phyloP scores from a whole-genome alignment of 2,888 invertebrate species.

The Eumacrocentrus americanus region DNA sequence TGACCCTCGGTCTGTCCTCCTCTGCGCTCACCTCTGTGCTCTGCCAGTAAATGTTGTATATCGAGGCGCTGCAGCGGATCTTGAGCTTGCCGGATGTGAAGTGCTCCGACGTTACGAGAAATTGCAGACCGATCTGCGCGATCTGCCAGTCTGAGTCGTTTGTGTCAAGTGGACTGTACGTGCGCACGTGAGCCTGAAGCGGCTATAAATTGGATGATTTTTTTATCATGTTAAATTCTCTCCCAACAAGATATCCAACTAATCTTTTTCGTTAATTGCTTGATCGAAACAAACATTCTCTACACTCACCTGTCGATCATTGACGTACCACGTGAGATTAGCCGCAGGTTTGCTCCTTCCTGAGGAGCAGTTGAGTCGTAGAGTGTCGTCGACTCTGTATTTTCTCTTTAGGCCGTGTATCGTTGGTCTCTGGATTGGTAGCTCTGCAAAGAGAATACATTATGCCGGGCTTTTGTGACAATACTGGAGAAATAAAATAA shows the following conservation, averaged over 20 bases:
- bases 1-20: constrained; percentile 62
- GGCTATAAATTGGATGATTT: constrained; percentile 40
- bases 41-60: constrained; percentile 72
- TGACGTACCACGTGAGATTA: constrained; percentile 60
- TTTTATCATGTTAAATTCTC: not conserved
- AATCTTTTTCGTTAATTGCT: not conserved
- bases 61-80: constrained; percentile 71
- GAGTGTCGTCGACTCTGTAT: constrained; percentile 52
- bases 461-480: not conserved
- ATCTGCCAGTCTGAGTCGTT: constrained; percentile 61
- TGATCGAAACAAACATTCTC: constrained; percentile 34
- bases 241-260: not conserved
- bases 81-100: constrained; percentile 65
- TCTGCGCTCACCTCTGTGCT: constrained; percentile 72
- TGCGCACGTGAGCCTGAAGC: constrained; percentile 46
- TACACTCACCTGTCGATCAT: constrained; percentile 52
- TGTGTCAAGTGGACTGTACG: constrained; percentile 49
- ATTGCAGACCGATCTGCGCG: constrained; percentile 64
- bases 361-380: constrained; percentile 55
- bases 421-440: constrained; percentile 53
- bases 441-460: constrained; percentile 44
- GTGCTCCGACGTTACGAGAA: constrained; percentile 64
- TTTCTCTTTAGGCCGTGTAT: constrained; percentile 56
- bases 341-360: constrained; percentile 56
- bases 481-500: not conserved